Percentiles rank a stretch among this genome's conserved stretches.
phyloP scores from a whole-genome alignment of 1,140 invertebrate species.

The Zaprionus davidi region DNA sequence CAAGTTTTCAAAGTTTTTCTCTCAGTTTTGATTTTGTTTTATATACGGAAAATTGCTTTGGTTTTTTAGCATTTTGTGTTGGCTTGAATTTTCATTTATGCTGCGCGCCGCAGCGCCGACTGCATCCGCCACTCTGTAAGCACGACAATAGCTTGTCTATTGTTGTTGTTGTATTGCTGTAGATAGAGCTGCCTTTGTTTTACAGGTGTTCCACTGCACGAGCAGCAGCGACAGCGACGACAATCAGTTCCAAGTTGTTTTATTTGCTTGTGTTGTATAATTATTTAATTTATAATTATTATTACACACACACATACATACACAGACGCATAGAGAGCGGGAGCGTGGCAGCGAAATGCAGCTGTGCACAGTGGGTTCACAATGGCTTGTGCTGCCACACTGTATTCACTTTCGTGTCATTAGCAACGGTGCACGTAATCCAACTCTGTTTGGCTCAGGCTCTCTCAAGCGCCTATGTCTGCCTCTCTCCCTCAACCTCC shows the following conservation, averaged over 20 bases:
- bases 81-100: constrained; percentile 48
- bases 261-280: constrained; percentile 78
- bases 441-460: constrained; percentile 47
- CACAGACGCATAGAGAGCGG: constrained; percentile 5
- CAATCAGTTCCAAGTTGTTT: constrained; percentile 76
- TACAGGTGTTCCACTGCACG: constrained; percentile 80
- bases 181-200: constrained; percentile 75
- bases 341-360: constrained; percentile 15
- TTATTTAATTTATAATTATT: constrained; percentile 82
- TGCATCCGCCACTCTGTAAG: constrained; percentile 58
- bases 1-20: constrained; percentile 58
- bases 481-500: constrained; percentile 6
- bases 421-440: constrained; percentile 79
- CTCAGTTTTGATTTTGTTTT: constrained; percentile 23
- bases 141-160: constrained; percentile 53
- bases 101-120: constrained; percentile 39
- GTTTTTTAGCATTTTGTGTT: constrained; percentile 33
- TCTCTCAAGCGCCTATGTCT: constrained; percentile 27
- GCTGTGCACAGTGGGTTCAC: constrained; percentile 32
- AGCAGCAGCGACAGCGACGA: constrained; percentile 48
- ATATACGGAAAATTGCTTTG: constrained; percentile 48
- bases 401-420: constrained; percentile 80
- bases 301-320: constrained; percentile 26
- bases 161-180: constrained; percentile 39
- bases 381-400: constrained; percentile 50